Base-by-base conservation (phyloP, 2,888 invertebrate genomes). In the Mesorhabditis belari region DNA sequence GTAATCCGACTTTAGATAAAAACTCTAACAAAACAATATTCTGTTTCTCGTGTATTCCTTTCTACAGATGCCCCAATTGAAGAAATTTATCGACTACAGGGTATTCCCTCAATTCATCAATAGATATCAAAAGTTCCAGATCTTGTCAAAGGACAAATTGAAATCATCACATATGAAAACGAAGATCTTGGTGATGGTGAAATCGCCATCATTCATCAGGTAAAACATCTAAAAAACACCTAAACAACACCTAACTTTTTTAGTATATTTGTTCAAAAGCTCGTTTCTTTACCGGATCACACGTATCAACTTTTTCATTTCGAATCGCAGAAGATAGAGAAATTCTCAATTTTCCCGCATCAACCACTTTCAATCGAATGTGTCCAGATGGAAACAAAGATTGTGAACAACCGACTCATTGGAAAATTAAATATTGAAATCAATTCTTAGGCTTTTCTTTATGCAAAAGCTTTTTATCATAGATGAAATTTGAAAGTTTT, bases 271-370 rank as follows among this genome's bases (percentile, higher is more conserved):
- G 92, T 83, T 89, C 94, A 0, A 88, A 89, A 82, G 89, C 92
- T 0, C 87, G 87, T 85, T 86, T 80, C 79, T 64, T 80, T 86
- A 86, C 69, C 88, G 96, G 96, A 9, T 92, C 92, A 0, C 87
- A 89, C 81, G 92, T 92, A 74, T 96, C 96, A 63, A 98, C 96
- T 0, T 96, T 95, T 82, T 88, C 94, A 0, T 94, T 90, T 82
- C 86, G 96, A 61, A 96, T 98, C 70, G 92, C 95, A 83, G 96
- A 98, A 81, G 96, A 98, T 81, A 85, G 96, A 26, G 95, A 96
- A 84, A 92, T 98, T 64, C 81, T 95, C 51, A 93, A 93, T 1
- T 92, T 92, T 82, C 85, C 87, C 5, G 85, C 87, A 50, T 83
- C 87, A 26, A 87, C 87, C 6, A 95, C 95, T 0, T 96, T 92